Conservation (phyloP, 2,797 vertebrate species). For the Muscicapa comitata region DNA sequence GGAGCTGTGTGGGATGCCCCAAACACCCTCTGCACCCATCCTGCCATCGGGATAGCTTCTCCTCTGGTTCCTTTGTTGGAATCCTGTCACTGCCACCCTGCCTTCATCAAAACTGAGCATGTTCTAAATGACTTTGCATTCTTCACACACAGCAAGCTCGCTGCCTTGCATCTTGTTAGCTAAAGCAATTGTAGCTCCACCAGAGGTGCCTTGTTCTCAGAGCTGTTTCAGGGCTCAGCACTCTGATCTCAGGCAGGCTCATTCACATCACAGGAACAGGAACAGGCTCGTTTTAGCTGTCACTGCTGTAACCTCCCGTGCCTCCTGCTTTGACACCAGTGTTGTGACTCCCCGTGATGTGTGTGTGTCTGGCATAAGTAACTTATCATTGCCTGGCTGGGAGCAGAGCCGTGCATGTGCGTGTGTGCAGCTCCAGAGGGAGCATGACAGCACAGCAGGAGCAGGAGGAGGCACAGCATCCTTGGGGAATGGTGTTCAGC, state of each 20-base stretch:
- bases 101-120: neutral
- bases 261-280: neutral
- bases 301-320: neutral
- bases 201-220: neutral
- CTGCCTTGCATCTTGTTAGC: neutral
- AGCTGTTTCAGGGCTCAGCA: neutral
- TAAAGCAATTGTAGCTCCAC: neutral
- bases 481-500: neutral
- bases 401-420: fast-evolving
- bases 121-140: neutral
- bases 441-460: neutral
- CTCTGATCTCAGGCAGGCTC: neutral
- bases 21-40: neutral
- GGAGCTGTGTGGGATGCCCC: neutral
- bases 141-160: neutral
- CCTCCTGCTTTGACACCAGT: neutral
- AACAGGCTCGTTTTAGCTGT: neutral
- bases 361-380: neutral
- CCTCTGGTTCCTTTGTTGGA: neutral
- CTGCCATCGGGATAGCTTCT: neutral
- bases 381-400: neutral
- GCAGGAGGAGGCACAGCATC: neutral
- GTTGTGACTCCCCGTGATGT: neutral
- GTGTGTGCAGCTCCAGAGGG: neutral
- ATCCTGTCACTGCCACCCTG: fast-evolving